A percentile compares a stretch with the other conserved stretches of the same genome.
Evolutionary conservation across 2,797 vertebrate genomes (phyloP).

Genomic region (Chrosomus eos): DNA sequence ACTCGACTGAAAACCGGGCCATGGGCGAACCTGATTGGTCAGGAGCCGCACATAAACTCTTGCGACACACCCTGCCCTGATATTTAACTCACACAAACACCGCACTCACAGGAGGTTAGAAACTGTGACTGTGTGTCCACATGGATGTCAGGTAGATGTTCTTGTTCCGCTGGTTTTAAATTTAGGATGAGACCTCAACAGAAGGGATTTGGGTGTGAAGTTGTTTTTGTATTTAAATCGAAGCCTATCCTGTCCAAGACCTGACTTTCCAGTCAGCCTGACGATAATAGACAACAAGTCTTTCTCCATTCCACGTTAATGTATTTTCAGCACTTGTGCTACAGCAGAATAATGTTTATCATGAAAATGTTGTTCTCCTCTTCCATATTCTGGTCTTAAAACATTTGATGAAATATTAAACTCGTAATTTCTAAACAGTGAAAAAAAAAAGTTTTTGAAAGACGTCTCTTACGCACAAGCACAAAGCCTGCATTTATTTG

Average conservation of each 20-base stretch:
- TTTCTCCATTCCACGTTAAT: conserved; percentile 6
- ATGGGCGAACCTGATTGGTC: conserved; percentile 40
- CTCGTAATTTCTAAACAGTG: background rate
- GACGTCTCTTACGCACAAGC: too few species aligned
- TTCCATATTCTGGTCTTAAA: background rate
- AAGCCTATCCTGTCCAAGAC: background rate
- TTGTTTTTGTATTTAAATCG: conserved; percentile 4
- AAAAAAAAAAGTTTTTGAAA: too few species aligned
- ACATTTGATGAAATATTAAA: background rate
- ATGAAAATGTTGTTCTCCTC: background rate
- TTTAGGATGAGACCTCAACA: background rate
- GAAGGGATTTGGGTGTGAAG: conserved; percentile 14
- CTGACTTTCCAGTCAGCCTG: conserved; percentile 29
- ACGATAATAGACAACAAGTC: background rate
- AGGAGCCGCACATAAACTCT: background rate
- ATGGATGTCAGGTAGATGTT: conserved; percentile 14
- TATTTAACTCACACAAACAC: background rate
- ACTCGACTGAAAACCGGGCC: conserved; percentile 31
- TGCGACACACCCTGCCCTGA: conserved; percentile 18
- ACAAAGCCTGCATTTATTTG: too few species aligned
- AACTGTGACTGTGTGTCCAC: background rate
- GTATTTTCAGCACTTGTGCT: background rate
- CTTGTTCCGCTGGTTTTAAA: conserved; percentile 36
- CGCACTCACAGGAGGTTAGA: background rate
- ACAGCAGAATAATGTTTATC: background rate